Conservation (phyloP, 64 coral and sea anemone species). For the Stichodactyla mertensii region DNA sequence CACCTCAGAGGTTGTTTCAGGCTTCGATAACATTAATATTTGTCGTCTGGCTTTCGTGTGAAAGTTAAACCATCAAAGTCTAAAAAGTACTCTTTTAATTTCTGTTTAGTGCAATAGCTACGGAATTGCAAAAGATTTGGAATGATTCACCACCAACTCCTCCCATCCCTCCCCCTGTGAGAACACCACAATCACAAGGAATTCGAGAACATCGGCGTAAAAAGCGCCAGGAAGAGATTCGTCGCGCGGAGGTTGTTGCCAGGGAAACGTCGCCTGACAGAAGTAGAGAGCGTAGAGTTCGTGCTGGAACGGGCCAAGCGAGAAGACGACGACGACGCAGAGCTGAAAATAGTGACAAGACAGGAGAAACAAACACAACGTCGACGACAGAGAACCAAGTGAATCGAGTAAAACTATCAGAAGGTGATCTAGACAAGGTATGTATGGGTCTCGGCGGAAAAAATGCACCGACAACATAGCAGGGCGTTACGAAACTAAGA, state of each 20-base stretch:
- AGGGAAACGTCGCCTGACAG: background rate
- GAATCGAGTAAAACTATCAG: background rate
- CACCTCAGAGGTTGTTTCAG: too few relatives aligned
- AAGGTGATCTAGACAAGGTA: background rate
- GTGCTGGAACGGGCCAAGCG: background rate
- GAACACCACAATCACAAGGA: background rate
- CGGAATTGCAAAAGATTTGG: background rate
- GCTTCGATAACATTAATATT: too few relatives aligned
- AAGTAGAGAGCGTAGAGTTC: background rate
- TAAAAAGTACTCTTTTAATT: background rate
- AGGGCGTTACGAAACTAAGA: too few relatives aligned
- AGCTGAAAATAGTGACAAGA: background rate
- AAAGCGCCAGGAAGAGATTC: background rate
- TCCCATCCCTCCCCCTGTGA: background rate
- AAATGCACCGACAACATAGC: too few relatives aligned
- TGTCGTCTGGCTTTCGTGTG: too few relatives aligned
- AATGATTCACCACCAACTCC: background rate
- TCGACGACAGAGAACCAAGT: background rate
- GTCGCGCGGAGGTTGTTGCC: background rate
- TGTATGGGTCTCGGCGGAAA: background rate
- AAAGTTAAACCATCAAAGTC: background rate
- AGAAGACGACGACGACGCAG: background rate
- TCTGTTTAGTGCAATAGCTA: background rate
- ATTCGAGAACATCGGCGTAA: background rate
- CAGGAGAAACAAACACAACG: background rate